Base-by-base conservation (phyloP, 2,888 invertebrate genomes). In the Polyommatus iphigenia region DNA sequence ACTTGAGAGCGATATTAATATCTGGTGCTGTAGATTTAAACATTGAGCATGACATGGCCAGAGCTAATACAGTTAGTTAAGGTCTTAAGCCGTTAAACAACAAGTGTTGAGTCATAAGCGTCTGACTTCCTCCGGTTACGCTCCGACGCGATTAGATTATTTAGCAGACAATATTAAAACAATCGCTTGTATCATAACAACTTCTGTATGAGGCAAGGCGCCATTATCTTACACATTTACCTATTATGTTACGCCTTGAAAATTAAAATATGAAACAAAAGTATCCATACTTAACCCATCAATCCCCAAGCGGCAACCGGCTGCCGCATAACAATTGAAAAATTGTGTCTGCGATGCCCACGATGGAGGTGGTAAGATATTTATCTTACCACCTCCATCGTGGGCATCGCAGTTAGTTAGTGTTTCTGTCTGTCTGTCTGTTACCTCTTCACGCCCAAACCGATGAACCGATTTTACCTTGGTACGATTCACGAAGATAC, bases 41-140 rank as follows among this genome's bases (percentile, higher is more conserved):
- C 29, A 67, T 32, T 67, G 29, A 29, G 67, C 67, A 67, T 67
- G 67, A 29, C 29, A 29, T 15, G 18, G 29, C 15, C 29, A 67
- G 62, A 62, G 62, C 67, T 67, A 29, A 67, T 29, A 32, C 67
- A 67, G 67, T 67, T 67, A 67, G 67, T 67, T 67, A 67, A 67
- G 67, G 67, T 32, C 67, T 67, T 73, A 46, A 72, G 24, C 73
- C 73, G 46, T 46, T 72, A 72, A 72, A 20, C 72, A 72, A 46
- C 67, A 67, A 67, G 67, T 67, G 36, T 73, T 73, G 73, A 73
- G 73, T 73, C 46, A 73, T 73, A 41, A 73, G 46, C 41, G 41
- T 73, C 41, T 29, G 29, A 67, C 67, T 67, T 73, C 73, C 73
- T 73, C 73, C 73, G 73, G 73, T 73, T 46, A 72, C 41, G 72